A percentile compares a stretch with the other conserved stretches of the same genome.
phyloP scores from a whole-genome alignment of 2,113 vertebrate genomes.

The Marmota monax region DNA sequence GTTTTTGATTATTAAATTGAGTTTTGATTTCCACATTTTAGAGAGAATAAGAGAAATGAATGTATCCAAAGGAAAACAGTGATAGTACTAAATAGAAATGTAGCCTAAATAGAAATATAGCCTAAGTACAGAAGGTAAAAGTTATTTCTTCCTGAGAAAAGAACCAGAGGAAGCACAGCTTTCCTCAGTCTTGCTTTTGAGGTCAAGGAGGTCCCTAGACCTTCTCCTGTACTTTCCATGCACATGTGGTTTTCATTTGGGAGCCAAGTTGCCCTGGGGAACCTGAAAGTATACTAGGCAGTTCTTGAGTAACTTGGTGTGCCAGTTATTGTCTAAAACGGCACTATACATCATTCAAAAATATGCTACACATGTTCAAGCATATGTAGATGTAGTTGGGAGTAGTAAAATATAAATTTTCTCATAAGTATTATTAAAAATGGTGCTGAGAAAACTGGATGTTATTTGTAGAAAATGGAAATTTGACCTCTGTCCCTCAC shows the following conservation, averaged over 20 bases:
- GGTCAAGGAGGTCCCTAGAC: not conserved
- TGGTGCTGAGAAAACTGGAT: not conserved
- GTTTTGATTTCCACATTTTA: slow-evolving; percentile 32
- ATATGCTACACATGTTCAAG: not conserved
- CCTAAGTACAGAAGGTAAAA: not conserved
- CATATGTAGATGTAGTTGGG: not conserved
- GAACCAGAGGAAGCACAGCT: not conserved
- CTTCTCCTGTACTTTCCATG: not conserved
- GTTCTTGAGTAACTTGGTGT: not conserved
- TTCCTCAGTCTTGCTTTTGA: not conserved
- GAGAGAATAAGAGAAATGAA: slow-evolving; percentile 31
- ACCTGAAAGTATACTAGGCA: not conserved
- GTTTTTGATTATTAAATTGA: not conserved
- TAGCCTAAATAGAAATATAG: not conserved
- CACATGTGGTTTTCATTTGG: not conserved
- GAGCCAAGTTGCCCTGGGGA: not conserved
- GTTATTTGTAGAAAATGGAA: not conserved
- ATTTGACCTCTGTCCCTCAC: not conserved
- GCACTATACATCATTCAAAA: not conserved
- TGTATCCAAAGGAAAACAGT: not conserved
- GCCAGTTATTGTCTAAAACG: not conserved
- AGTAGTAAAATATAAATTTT: slow-evolving; percentile 19
- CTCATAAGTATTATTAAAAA: not conserved
- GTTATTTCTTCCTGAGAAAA: slow-evolving; percentile 11
- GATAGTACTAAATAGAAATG: slow-evolving; percentile 19